These are phyloP conservation scores for Sitta carolinensis DNA, from an alignment of 2,797 vertebrate species.

Conservation along the genomic window DNA sequence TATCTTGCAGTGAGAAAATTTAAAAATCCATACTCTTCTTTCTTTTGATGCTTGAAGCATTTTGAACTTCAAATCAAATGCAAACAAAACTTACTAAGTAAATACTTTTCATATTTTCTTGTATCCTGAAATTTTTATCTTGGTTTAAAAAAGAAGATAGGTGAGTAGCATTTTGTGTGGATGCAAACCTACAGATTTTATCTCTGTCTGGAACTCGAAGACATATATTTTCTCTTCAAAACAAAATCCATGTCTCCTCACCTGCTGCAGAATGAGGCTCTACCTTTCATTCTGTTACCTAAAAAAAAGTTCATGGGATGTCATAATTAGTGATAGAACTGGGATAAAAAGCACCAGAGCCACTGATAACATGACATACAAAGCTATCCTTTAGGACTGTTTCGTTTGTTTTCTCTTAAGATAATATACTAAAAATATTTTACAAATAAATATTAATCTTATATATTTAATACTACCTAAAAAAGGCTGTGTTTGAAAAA, in stretches of 20 bases:
- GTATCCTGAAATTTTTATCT: not conserved
- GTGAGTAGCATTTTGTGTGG: not conserved
- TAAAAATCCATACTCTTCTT: not conserved
- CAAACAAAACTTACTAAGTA: not conserved
- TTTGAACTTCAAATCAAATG: not conserved
- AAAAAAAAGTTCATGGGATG: not conserved
- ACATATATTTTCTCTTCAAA: not conserved
- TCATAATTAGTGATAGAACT: not conserved
- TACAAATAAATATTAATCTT: not conserved
- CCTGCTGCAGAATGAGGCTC: not conserved
- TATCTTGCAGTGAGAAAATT: not conserved
- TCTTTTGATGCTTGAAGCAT: not conserved
- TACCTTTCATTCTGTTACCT: not conserved
- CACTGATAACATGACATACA: not conserved
- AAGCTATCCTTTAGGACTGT: not conserved
- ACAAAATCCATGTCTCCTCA: not conserved
- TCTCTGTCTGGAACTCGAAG: not conserved
- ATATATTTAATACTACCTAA: not conserved
- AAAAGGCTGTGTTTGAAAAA: not conserved
- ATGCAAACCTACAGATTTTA: not conserved
- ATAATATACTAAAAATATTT: not conserved
- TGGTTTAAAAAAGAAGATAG: not conserved
- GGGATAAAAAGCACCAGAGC: not conserved
- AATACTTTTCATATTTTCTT: not conserved
- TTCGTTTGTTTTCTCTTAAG: not conserved